Base-by-base conservation (phyloP, 2,113 vertebrate genomes). In the Xiphias gladius region DNA sequence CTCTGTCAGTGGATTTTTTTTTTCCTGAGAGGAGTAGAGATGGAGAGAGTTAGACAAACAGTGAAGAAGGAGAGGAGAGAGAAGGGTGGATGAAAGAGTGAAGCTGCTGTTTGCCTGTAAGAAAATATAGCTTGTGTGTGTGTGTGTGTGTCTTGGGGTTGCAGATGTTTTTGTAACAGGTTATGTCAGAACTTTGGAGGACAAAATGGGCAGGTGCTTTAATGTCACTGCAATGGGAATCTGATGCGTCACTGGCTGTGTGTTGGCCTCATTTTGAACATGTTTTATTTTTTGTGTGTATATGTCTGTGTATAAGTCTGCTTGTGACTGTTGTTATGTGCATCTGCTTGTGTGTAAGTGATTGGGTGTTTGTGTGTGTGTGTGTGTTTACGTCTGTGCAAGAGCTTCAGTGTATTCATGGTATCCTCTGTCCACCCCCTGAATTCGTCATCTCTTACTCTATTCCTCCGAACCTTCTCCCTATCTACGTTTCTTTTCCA, bases 1-100 rank as follows among this genome's bases (percentile, higher is more conserved):
- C 65, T 67, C 30, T 50, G 65, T 48, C 65, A 35, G 67, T 9
- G 43, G 5, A 16, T 50, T 69, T 52, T 32, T 54, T 22, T 70
- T 30, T n/a, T 14, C 67, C 48, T 35, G 28, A 37, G 46, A 70
- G 48, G 1, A 55, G 67, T 1, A 54, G 48, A 16, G 30, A 70
- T 22, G 41, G 46, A 32, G 28, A 19, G 48, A 32, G 46, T 6
- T 2, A 70, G 48, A 70, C 4, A 54, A 17, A 46, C 58, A 16
- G 63, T 10, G 22, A 50, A 20, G 1, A 12, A 19, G 22, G 22
- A 22, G 61, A 17, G 22, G 16, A 19, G n/a, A n/a, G 61, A 17
- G 22, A n/a, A 17, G 46, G 22, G 26, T 68, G 43, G 26, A 30
- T 22, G 19, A 48, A 30, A 5, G 5, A 8, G 14, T 48, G 65